Conservation (phyloP, 2,888 invertebrate genomes). For the Adineta ricciae region DNA sequence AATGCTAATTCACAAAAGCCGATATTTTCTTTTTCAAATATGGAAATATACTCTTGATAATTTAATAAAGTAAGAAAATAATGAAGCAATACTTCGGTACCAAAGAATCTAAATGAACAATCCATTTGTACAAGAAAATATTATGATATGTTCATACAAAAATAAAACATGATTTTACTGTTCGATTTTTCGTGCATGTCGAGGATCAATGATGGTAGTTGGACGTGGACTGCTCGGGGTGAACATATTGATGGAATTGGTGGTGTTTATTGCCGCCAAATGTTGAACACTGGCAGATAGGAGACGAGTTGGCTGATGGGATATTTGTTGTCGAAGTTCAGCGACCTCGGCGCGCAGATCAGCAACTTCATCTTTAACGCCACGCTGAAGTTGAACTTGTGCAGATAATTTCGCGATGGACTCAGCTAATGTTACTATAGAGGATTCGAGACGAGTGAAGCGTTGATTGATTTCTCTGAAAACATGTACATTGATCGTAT, state of each 20-base stretch:
- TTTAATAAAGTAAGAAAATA: too few species aligned
- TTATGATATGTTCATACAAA: too few species aligned
- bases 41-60: too few species aligned
- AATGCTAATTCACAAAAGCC: too few species aligned
- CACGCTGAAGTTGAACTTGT: conserved; percentile 69
- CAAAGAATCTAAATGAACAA: too few species aligned
- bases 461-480: conserved; percentile 69
- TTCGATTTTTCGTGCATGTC: conserved; percentile 4
- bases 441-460: conserved; percentile 76
- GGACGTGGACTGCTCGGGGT: neutral
- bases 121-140: too few species aligned
- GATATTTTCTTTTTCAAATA: too few species aligned
- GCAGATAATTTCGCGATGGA: conserved; percentile 80
- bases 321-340: neutral
- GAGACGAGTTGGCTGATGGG: neutral
- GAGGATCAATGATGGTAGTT: neutral
- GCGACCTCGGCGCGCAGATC: neutral
- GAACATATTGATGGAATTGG: neutral
- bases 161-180: neutral
- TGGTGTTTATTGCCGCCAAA: neutral
- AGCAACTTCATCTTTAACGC: neutral
- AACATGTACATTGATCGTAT: neutral
- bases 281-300: neutral
- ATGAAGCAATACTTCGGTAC: too few species aligned
- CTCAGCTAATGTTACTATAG: conserved; percentile 76